Conservation (phyloP, 2,888 invertebrate genomes). For the Gerosis bhagava region DNA sequence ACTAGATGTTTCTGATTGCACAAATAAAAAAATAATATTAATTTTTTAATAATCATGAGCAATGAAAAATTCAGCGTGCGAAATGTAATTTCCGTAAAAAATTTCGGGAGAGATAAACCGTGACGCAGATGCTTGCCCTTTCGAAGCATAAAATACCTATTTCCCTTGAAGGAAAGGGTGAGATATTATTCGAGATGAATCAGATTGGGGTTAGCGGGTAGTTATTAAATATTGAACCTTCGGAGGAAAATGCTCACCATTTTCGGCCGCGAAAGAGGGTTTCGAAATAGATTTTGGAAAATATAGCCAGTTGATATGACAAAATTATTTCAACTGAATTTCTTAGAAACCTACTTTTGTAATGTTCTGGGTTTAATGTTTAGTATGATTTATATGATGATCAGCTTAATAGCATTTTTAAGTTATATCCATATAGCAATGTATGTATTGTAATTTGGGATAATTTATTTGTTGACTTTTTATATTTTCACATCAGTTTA, state of each 20-base stretch:
- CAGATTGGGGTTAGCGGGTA: conserved; percentile 24
- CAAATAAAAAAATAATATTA: too few species aligned
- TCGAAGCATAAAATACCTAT: conserved; percentile 28
- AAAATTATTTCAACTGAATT: neutral
- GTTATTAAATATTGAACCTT: conserved; percentile 30
- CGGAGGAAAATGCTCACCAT: conserved; percentile 9
- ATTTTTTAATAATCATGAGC: conserved; percentile 1
- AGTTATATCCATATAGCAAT: too few species aligned
- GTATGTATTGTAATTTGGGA: too few species aligned
- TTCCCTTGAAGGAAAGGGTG: conserved; percentile 26
- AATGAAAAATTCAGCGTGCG: conserved; percentile 8
- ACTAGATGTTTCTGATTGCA: too few species aligned
- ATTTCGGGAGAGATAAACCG: conserved; percentile 13
- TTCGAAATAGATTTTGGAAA: conserved; percentile 1
- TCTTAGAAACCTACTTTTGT: too few species aligned
- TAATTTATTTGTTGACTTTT: too few species aligned
- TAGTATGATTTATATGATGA: too few species aligned
- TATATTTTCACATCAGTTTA: too few species aligned
- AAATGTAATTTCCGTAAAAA: conserved; percentile 15
- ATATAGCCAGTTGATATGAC: too few species aligned
- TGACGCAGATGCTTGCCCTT: conserved; percentile 18
- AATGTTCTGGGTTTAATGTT: too few species aligned
- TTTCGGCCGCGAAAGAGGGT: neutral
- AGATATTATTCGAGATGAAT: conserved; percentile 28
- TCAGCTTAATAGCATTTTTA: too few species aligned